Conservation (phyloP, 2,113 vertebrate genomes). For the Rhinoptilus africanus region DNA sequence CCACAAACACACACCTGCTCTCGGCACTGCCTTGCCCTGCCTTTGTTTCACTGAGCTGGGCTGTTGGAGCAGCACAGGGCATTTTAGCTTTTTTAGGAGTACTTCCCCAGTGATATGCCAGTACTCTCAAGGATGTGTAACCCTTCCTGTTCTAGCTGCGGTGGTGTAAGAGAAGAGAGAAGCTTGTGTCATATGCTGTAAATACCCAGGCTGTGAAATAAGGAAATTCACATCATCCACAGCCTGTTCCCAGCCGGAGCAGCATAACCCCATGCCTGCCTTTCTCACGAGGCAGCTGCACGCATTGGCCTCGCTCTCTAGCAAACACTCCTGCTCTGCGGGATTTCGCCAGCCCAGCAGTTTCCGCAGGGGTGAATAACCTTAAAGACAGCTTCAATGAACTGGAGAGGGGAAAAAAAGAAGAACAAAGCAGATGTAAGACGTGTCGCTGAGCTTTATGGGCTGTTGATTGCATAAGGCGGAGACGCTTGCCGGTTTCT, state of each 20-base stretch:
- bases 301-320: not conserved
- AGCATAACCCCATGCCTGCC: not conserved
- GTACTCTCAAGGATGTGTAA: not conserved
- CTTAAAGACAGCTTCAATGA: not conserved
- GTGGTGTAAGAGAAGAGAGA: not conserved
- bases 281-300: not conserved
- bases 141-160: rapidly evolving
- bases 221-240: not conserved
- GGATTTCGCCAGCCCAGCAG: not conserved
- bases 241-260: not conserved
- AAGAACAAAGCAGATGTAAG: not conserved
- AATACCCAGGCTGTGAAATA: not conserved
- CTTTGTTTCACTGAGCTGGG: not conserved
- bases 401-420: not conserved
- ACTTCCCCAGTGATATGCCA: not conserved
- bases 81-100: not conserved
- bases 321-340: not conserved
- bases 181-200: not conserved
- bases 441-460: not conserved
- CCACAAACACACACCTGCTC: no score
- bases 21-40: not conserved
- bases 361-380: not conserved
- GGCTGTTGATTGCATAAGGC: not conserved
- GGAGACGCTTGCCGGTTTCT: not conserved
- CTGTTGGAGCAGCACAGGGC: not conserved